A percentile compares a stretch with the other conserved stretches of the same genome.
Evolutionary conservation across 2,888 invertebrate species (phyloP).

Genomic region (Netelia virgata): DNA sequence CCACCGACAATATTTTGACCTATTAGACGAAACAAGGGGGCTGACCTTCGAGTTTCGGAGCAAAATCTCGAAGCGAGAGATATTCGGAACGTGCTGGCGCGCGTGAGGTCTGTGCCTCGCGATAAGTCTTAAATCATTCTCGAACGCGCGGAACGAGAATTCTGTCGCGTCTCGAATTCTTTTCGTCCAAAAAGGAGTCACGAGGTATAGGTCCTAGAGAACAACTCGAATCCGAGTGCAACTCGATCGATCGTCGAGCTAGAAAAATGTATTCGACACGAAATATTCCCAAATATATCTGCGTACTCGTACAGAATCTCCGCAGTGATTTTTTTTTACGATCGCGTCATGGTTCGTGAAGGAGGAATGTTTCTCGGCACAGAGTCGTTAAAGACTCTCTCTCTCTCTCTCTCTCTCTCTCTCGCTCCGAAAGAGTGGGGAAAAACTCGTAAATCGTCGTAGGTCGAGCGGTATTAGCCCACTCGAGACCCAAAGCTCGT

Average conservation of each 20-base stretch:
- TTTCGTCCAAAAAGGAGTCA: not conserved
- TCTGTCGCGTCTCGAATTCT: slow-evolving; percentile 43
- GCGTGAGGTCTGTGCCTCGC: slow-evolving; percentile 59
- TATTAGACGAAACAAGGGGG: slow-evolving; percentile 80
- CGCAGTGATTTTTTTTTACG: slow-evolving; percentile 61
- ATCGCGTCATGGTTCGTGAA: slow-evolving; percentile 28
- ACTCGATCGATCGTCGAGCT: slow-evolving; percentile 25
- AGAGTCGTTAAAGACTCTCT: slow-evolving; percentile 58
- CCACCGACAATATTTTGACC: slow-evolving; percentile 75
- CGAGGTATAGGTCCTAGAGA: slow-evolving; percentile 40
- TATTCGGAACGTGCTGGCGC: slow-evolving; percentile 63
- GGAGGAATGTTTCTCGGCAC: slow-evolving; percentile 47
- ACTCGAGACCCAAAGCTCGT: slow-evolving; percentile 52
- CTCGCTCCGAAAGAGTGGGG: slow-evolving; percentile 57
- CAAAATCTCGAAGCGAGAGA: slow-evolving; percentile 12
- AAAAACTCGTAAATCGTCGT: slow-evolving; percentile 78
- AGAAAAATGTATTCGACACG: slow-evolving; percentile 50
- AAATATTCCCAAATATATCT: not conserved
- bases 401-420: slow-evolving; percentile 42
- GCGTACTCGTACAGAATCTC: slow-evolving; percentile 1
- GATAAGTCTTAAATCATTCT: slow-evolving; percentile 61
- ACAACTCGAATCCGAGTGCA: slow-evolving; percentile 19
- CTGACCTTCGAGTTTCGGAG: slow-evolving; percentile 66
- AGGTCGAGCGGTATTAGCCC: slow-evolving; percentile 56
- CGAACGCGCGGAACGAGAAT: slow-evolving; percentile 54